These are phyloP conservation scores for Tetheella fluctuosa DNA, from an alignment of 2,888 invertebrate species.

Conservation along the genomic window DNA sequence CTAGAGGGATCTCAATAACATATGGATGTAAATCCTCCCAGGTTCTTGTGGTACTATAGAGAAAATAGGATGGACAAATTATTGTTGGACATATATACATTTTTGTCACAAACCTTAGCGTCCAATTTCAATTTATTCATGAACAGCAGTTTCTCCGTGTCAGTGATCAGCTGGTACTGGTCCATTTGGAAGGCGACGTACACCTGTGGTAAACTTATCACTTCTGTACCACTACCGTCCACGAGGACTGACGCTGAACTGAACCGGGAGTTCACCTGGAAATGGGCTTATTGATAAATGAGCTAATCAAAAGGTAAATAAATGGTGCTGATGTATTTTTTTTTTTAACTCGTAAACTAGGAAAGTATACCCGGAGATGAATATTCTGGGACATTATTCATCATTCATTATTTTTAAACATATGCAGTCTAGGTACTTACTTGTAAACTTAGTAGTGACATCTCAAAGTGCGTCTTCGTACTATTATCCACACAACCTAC, in stretches of 20 bases:
- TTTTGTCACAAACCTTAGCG: constrained; percentile 80
- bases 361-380: too few species aligned
- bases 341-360: too few species aligned
- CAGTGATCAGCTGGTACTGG: constrained; percentile 85
- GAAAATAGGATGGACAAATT: too few species aligned
- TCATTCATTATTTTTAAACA: too few species aligned
- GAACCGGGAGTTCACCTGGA: constrained; percentile 84
- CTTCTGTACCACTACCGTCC: constrained; percentile 44
- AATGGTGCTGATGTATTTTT: constrained; percentile 8
- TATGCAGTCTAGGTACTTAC: too few species aligned
- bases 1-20: too few species aligned
- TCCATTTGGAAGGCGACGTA: constrained; percentile 86
- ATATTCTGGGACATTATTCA: too few species aligned
- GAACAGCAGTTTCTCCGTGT: constrained; percentile 77
- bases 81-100: too few species aligned
- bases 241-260: constrained; percentile 72
- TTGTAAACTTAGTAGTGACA: constrained; percentile 86
- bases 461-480: constrained; percentile 88
- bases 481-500: constrained; percentile 88
- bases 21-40: too few species aligned
- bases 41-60: too few species aligned
- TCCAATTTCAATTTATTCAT: constrained; percentile 84
- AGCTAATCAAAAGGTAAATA: constrained; percentile 4
- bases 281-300: constrained; percentile 2
- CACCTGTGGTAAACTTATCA: constrained; percentile 78